A percentile compares a stretch with the other conserved stretches of the same genome.
Evolutionary conservation across 1,140 invertebrate species (phyloP).

Genomic region (Drosophila cardini): DNA sequence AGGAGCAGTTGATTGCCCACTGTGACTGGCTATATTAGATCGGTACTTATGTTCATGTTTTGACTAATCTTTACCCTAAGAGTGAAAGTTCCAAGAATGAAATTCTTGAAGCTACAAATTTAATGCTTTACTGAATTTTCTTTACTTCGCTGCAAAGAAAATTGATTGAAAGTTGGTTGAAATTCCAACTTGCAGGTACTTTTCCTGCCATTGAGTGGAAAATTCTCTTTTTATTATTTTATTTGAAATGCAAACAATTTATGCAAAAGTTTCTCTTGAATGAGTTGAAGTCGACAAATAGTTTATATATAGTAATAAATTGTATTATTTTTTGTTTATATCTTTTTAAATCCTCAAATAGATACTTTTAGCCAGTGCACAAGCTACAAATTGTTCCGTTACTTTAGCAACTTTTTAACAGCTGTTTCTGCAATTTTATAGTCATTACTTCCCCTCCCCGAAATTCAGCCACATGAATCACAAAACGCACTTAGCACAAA

Average conservation of each 20-base stretch:
- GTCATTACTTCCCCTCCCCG: not conserved
- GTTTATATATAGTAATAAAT: too few species aligned
- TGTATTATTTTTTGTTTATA: too few species aligned
- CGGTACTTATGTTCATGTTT: not conserved
- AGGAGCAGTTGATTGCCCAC: constrained; percentile 52
- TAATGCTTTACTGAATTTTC: constrained; percentile 15
- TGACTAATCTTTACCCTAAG: constrained; percentile 15
- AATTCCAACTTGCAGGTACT: constrained; percentile 7
- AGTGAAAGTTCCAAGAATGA: constrained; percentile 27
- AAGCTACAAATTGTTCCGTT: constrained; percentile 23
- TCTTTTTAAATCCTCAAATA: too few species aligned
- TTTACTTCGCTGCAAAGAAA: constrained; percentile 24
- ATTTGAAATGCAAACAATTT: not conserved
- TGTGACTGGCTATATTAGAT: constrained; percentile 38
- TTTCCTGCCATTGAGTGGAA: not conserved
- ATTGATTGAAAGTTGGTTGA: not conserved
- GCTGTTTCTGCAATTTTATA: constrained; percentile 1
- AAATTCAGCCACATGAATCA: constrained; percentile 57
- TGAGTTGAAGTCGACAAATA: not conserved
- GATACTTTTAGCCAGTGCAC: not conserved
- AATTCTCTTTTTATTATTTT: not conserved
- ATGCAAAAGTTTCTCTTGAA: not conserved
- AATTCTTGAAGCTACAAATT: constrained; percentile 13
- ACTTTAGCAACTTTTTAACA: constrained; percentile 29
- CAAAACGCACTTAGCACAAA: constrained; percentile 74